Percentiles rank a stretch among this genome's conserved stretches.
Evolutionary conservation across 2,797 vertebrate species (phyloP).

Genomic region (Neomorphus geoffroyi): DNA sequence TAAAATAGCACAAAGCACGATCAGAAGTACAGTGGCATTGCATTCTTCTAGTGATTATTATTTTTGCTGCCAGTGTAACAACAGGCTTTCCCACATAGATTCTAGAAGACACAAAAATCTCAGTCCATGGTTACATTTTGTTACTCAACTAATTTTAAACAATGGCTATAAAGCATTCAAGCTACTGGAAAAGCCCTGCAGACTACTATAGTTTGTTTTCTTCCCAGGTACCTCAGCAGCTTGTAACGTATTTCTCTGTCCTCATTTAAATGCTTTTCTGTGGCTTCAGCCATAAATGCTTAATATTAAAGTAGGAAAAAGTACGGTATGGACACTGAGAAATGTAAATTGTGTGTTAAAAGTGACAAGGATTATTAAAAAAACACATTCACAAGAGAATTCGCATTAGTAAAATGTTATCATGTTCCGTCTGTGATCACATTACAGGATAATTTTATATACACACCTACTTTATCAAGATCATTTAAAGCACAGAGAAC

Average conservation of each 20-base stretch:
- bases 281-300: background rate
- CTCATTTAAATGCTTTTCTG: background rate
- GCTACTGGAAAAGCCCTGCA: background rate
- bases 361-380: background rate
- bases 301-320: background rate
- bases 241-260: background rate
- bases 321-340: accelerated
- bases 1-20: accelerated
- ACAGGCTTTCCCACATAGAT: accelerated
- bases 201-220: background rate
- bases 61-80: background rate
- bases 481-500: background rate
- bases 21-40: accelerated
- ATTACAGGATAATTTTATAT: background rate
- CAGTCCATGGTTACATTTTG: accelerated
- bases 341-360: background rate
- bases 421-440: background rate
- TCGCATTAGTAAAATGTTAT: accelerated
- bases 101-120: background rate
- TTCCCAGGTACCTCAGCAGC: background rate
- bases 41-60: accelerated
- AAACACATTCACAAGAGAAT: background rate
- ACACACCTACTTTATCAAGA: background rate
- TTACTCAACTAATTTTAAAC: accelerated
- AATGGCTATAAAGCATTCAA: background rate